Evolutionary conservation across 1,140 invertebrate species (phyloP).

Genomic region (Anadara kagoshimensis): DNA sequence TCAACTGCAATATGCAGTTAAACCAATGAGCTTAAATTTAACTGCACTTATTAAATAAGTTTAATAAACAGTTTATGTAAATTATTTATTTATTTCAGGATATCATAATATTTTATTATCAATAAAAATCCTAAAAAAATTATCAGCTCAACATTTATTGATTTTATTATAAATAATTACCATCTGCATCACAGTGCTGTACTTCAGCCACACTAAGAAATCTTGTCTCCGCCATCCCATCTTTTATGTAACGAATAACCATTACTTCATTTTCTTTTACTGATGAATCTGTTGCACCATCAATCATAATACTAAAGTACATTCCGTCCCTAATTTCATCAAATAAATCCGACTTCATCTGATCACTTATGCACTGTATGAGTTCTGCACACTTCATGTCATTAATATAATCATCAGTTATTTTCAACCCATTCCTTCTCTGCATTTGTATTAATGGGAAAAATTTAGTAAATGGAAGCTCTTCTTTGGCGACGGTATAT

Average conservation of each 20-base stretch:
- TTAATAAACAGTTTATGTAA: no score
- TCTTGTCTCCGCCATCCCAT: slow-evolving; percentile 1
- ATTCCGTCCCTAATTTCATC: neutral
- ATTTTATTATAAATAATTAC: no score
- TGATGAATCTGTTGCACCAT: slow-evolving; percentile 6
- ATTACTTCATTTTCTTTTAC: slow-evolving; percentile 10
- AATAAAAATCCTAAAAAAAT: no score
- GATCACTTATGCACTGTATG: neutral
- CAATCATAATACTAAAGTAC: slow-evolving; percentile 5
- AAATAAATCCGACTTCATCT: neutral
- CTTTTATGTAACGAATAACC: neutral
- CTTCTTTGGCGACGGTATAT: slow-evolving; percentile 11
- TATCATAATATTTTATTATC: no score
- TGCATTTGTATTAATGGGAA: neutral
- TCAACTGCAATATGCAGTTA: no score
- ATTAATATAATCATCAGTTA: neutral
- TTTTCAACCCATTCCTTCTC: neutral
- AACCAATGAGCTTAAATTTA: no score
- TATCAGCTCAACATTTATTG: no score
- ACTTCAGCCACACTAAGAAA: neutral
- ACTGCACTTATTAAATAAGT: no score
- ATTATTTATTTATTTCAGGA: no score
- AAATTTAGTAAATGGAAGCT: slow-evolving; percentile 13
- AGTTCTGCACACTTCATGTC: slow-evolving; percentile 8
- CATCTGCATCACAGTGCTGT: neutral